Evolutionary conservation across 2,797 vertebrate species (phyloP), one percentile per base, ranked within the genome.

Genomic region (Hylomyscus alleni): DNA sequence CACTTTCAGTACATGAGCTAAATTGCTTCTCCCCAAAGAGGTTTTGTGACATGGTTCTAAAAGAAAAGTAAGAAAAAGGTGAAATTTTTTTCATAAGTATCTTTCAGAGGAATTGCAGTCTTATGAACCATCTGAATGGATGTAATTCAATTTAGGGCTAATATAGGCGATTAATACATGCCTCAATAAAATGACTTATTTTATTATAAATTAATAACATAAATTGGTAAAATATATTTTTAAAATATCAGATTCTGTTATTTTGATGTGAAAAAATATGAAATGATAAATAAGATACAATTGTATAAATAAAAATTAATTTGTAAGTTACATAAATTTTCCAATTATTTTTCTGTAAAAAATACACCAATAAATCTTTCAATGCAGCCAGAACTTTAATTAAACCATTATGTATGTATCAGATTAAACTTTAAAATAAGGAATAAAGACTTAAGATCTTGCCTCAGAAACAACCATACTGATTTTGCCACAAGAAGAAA

Each of bases 1-100:
- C 88, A 83, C 15, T 96, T 80, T 97, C 91, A 67, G 82, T 95
- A 97, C 95, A 78, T 97, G 90, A 96, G 83, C 69, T 96, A 97
- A 96, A 95, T 97, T 95, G 60, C 37, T 84, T 96, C 73, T 97
- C 92, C 78, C 93, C n/a, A 97, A 94, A 96, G 93, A 81, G 29
- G 90, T 91, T 72, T 94, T 97, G 89, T 96, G 62, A 91, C 78
- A 50, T 84, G 62, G 89, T 96, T 95, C 78, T 72, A 93, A 95
- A 96, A 80, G 56, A 89, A 95, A 97, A 96, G 89, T 88, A 93
- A 90, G 87, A 97, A 8, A 95, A 5, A 20, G 40, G 7, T 94
- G 67, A 96, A 92, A 95, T 95, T 88, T 44, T 85, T 92, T 92
- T 94, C 47, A 56, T 80, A 92, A 65, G 58, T 56, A 14, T 86